phyloP scores from a whole-genome alignment of 2,113 vertebrate genomes.

The Pagrus major region DNA sequence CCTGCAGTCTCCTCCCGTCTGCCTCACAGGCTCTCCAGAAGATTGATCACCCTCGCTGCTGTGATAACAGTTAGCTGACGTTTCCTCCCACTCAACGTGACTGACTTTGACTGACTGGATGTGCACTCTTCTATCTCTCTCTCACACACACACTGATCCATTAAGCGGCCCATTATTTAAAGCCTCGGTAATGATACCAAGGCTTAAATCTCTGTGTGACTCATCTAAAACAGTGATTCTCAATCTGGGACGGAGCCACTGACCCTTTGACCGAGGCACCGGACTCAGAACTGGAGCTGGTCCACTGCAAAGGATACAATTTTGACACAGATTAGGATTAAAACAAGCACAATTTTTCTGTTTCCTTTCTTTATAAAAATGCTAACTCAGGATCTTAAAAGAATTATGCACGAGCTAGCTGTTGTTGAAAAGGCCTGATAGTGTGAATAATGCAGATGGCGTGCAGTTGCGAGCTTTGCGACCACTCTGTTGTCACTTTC shows the following conservation, averaged over 20 bases:
- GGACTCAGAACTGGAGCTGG: background rate
- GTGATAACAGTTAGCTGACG: slow-evolving; percentile 33
- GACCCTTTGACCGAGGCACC: background rate
- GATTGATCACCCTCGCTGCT: background rate
- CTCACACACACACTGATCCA: background rate
- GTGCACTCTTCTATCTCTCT: background rate
- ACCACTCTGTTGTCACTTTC: slow-evolving; percentile 30
- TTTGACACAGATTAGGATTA: slow-evolving; percentile 1
- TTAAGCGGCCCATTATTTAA: background rate
- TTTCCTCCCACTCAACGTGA: slow-evolving; percentile 15
- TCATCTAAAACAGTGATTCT: background rate
- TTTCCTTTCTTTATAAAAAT: background rate
- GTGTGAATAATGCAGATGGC: slow-evolving; percentile 15
- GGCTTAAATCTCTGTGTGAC: background rate
- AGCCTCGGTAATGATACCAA: background rate
- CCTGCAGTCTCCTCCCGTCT: slow-evolving; percentile 11
- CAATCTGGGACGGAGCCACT: slow-evolving; percentile 7
- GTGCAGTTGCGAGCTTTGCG: slow-evolving; percentile 31
- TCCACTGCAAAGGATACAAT: background rate
- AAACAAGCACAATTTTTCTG: background rate
- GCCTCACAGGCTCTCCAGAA: slow-evolving; percentile 21
- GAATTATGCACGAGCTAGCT: background rate
- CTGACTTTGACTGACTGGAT: slow-evolving; percentile 13
- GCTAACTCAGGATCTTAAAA: background rate
- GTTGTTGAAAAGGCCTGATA: background rate